Conservation (phyloP, 2,888 invertebrate genomes). For the Callyntrura guangdongensis region DNA sequence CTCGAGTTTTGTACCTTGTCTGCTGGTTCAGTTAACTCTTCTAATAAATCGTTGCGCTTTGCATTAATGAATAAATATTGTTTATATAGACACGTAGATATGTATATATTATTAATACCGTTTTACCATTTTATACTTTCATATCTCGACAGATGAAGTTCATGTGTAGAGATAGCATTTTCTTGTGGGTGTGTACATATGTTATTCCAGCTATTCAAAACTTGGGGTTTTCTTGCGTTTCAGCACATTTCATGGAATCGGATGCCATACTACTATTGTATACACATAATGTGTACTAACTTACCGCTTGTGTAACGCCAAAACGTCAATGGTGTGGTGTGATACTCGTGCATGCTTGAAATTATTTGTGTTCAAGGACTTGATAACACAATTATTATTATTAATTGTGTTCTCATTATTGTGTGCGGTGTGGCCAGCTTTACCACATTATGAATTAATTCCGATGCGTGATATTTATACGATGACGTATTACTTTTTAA, state of each 20-base stretch:
- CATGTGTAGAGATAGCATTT: slow-evolving; percentile 1
- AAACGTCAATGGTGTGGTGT: neutral
- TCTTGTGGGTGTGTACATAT: neutral
- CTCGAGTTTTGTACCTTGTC: slow-evolving; percentile 29
- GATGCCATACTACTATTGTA: neutral
- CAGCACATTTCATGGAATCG: neutral
- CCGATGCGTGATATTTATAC: neutral
- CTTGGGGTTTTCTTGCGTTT: neutral
- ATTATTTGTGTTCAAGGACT: too few relatives aligned
- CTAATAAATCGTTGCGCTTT: neutral
- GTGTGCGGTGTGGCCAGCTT: too few relatives aligned
- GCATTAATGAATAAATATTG: neutral
- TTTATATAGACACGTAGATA: too few relatives aligned
- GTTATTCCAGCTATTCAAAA: too few relatives aligned
- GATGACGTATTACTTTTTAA: too few relatives aligned
- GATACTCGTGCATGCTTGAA: too few relatives aligned
- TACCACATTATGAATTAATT: neutral
- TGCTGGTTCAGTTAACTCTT: slow-evolving; percentile 1
- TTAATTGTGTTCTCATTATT: too few relatives aligned
- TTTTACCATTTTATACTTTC: neutral
- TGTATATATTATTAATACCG: neutral
- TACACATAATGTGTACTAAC: neutral
- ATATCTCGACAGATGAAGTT: slow-evolving; percentile 16
- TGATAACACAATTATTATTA: too few relatives aligned
- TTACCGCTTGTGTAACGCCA: neutral